Evolutionary conservation across 2,888 invertebrate species (phyloP), one percentile per base, ranked within the genome.

Genomic region (Phalangium opilio): DNA sequence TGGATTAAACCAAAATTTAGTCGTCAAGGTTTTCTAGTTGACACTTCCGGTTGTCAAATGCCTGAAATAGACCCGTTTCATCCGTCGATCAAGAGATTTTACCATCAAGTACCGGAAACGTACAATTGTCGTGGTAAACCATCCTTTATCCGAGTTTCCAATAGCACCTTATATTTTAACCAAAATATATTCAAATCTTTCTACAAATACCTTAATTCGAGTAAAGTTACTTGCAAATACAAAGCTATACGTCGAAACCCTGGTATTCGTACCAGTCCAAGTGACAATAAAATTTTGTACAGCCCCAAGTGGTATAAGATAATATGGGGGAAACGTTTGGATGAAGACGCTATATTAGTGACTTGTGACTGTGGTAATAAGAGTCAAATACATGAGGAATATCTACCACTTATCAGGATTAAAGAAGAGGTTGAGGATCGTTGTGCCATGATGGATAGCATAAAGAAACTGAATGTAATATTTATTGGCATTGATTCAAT

Each of bases 401-500:
- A 43, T 34, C 21, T 51, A 17, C 48, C 51, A 17, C 15, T 51
- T 7, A 47, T 47, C 12, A 48, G 49, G 7, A 15, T 49, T 11
- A 51, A 51, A 21, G 19, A 33, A 20, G 19, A 41, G 17, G 49
- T 51, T 15, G 51, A 51, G 27, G 15, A 15, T 17, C 17, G 27
- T 27, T 27, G 27, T 8, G 27, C 27, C 27, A 45, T 41, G 14
- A 18, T 43, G 1, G 39, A 45, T 10, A 14, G 41, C 36, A 35
- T 40, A 3, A 4, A 4, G 4, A 27, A 27, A 27, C 64, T 78
- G 18, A 81, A 78, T 61, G 76, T 90, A 0, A 65, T 89, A 27
- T 70, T 87, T 62, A 63, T 91, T 18, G 89, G 87, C 35, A 77
- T 90, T 58, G 87, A 89, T 62, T 83, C 84, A 38, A 78, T 89